These are phyloP conservation scores for Saccostrea glomerata DNA, from an alignment of 1,140 invertebrate genomes.

Conservation along the genomic window DNA sequence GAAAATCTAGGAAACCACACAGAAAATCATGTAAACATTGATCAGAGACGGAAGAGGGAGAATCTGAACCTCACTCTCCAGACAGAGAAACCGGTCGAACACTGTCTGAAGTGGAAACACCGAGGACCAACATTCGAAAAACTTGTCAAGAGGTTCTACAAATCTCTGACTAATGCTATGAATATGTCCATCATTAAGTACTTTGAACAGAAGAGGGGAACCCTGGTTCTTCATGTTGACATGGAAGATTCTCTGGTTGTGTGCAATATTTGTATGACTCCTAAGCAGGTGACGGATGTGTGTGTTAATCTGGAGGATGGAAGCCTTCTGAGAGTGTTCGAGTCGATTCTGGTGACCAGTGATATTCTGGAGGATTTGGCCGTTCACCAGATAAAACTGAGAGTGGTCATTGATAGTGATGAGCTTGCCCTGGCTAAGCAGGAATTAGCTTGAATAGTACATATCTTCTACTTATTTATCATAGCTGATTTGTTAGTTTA, in stretches of 20 bases:
- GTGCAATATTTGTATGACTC: slow-evolving; percentile 68
- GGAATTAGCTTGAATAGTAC: slow-evolving; percentile 55
- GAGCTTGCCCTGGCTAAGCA: slow-evolving; percentile 63
- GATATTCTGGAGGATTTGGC: slow-evolving; percentile 56
- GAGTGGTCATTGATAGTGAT: slow-evolving; percentile 62
- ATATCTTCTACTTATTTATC: background rate
- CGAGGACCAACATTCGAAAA: slow-evolving; percentile 61
- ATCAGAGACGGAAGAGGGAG: background rate
- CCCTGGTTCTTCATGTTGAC: slow-evolving; percentile 63
- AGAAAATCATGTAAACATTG: slow-evolving; percentile 25
- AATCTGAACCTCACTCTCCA: background rate
- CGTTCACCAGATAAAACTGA: slow-evolving; percentile 58
- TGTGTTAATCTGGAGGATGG: slow-evolving; percentile 61
- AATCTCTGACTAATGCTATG: slow-evolving; percentile 54
- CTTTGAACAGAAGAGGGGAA: slow-evolving; percentile 72
- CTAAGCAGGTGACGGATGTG: slow-evolving; percentile 61
- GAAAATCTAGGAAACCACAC: slow-evolving; percentile 21
- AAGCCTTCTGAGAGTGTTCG: slow-evolving; percentile 57
- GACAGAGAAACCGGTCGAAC: slow-evolving; percentile 40
- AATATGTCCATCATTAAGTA: slow-evolving; percentile 68
- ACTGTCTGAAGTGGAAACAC: slow-evolving; percentile 65
- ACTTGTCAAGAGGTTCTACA: slow-evolving; percentile 60
- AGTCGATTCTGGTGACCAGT: slow-evolving; percentile 59
- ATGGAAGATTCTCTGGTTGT: slow-evolving; percentile 60
- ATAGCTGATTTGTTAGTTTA: background rate